Conservation (phyloP, 2,797 vertebrate genomes). For the Cossypha dichroa region DNA sequence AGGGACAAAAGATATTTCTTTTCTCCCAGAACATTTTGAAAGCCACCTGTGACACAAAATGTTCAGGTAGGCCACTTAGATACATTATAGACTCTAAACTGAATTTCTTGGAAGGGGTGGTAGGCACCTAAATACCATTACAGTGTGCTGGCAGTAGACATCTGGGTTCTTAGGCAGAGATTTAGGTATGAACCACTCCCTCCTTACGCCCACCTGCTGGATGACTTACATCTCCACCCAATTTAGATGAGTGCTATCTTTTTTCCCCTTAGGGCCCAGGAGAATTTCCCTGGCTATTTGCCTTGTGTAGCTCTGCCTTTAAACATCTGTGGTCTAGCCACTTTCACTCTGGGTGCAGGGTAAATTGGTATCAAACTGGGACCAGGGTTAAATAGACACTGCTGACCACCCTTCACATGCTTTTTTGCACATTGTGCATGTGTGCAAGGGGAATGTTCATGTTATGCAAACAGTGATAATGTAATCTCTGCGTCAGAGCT, state of each 20-base stretch:
- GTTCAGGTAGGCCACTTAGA: not conserved
- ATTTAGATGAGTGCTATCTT: not conserved
- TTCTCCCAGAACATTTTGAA: not conserved
- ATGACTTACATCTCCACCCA: constrained; percentile 24
- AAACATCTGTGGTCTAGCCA: not conserved
- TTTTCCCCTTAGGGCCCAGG: not conserved
- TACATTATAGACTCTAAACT: not conserved
- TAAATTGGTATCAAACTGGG: not conserved
- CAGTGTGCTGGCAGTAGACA: not conserved
- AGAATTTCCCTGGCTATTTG: constrained; percentile 32
- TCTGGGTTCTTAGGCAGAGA: not conserved
- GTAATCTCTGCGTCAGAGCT: not conserved
- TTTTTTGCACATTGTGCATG: not conserved
- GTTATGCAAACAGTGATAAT: not conserved
- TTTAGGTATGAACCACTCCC: not conserved
- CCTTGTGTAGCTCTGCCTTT: not conserved
- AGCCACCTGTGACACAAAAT: not conserved
- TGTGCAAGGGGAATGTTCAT: not conserved
- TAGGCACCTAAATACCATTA: not conserved
- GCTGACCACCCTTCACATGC: not conserved
- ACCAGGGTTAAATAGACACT: not conserved
- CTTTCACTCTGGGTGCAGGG: not conserved
- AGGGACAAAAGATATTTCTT: not conserved
- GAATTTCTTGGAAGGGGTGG: not conserved
- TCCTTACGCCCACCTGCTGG: not conserved